Percentiles rank a stretch among this genome's conserved stretches.
phyloP scores from a whole-genome alignment of 2,888 invertebrate species.

The Tetranychus piercei region DNA sequence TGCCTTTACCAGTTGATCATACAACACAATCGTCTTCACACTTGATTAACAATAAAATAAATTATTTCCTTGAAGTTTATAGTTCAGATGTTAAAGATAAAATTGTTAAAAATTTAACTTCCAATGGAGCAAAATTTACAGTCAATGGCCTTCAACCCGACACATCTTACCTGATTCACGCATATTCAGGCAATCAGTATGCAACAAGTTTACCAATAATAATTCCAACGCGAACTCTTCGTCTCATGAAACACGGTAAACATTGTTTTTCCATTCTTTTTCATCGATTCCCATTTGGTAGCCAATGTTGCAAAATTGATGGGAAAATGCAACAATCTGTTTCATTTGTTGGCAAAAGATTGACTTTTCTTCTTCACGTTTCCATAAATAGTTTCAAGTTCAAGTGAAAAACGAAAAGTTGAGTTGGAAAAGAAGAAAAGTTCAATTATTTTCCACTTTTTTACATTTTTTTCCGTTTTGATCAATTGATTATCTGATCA shows the following conservation, averaged over 20 bases:
- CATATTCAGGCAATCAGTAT: neutral
- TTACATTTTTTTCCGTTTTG: no score
- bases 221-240: neutral
- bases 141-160: constrained; percentile 4
- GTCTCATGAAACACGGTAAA: neutral
- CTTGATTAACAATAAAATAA: neutral
- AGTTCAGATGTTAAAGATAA: neutral
- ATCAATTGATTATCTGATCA: no score
- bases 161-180: neutral
- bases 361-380: no score
- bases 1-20: neutral
- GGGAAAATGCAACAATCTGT: no score
- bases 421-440: no score
- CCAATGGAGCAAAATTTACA: neutral
- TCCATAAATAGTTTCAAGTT: no score
- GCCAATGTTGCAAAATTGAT: no score
- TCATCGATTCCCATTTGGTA: no score
- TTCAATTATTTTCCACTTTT: no score
- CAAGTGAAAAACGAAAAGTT: no score
- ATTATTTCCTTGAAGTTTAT: constrained; percentile 7
- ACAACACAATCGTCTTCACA: neutral
- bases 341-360: no score
- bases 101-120: neutral
- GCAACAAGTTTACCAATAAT: constrained; percentile 4
- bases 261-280: no score